Evolutionary conservation across 1,140 invertebrate species (phyloP), one percentile per base, ranked within the genome.

Genomic region (Apolygus lucorum): DNA sequence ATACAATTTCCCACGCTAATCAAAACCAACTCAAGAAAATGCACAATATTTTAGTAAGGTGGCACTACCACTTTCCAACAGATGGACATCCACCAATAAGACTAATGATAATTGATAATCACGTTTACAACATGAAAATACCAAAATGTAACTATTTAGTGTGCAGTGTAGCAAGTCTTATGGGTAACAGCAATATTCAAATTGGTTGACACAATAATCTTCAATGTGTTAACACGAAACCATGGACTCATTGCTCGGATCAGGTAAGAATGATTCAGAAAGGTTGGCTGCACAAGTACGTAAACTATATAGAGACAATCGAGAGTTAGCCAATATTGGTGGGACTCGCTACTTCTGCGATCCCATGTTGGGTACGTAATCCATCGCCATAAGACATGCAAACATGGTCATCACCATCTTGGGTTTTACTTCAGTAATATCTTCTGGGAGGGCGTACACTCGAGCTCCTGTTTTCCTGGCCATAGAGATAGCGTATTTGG

Each of bases 361-460:
- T 74, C 91, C 90, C 89, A 93, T 90, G 76, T 89, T 88, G 67
- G 93, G 93, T 75, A 95, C 87, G 79, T 95, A 96, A 81, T 96
- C 95, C 76, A 93, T 85, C 22, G 94, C 93, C 96, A 99, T 99
- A 71, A 99, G 84, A 79, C 96, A 99, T 26, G 97, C 96, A 83
- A 99, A 99, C 62, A 99, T 91, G 2, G 97, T 99, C 95, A 99
- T 96, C 25, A 99, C 91, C 95, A 99, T 97, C 82, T 99, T 99
- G 28, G 88, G 92, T 79, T 99, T 98, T 1, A 96, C 88, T 83
- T 99, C 96, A 1, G 94, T 91, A 75, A 99, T 98, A 81, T 99
- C 97, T 82, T 99, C 97, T n/a, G 97, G 96, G 69, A 99, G 81
- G 26, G 97, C 97, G 79, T 99, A 99, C 17, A 99, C 95, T 63